Evolutionary conservation across 2,888 invertebrate species (phyloP).

Genomic region (Alloscopus bannaensis): DNA sequence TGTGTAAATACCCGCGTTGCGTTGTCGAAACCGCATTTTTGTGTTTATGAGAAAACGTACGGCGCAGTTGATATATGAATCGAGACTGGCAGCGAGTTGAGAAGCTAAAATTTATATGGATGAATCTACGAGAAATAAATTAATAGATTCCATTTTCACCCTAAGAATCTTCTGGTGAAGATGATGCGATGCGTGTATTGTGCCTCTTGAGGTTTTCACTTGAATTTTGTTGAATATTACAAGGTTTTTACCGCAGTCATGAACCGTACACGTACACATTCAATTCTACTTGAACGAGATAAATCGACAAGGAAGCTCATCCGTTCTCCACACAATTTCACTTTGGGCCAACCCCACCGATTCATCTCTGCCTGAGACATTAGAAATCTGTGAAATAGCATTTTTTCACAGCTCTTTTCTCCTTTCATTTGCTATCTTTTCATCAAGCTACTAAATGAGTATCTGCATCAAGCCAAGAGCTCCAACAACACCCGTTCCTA

Average conservation of each 20-base stretch:
- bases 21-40: background rate
- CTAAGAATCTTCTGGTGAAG: too few species aligned
- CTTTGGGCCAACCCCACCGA: conserved; percentile 50
- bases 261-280: too few species aligned
- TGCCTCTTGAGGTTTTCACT: conserved; percentile 8
- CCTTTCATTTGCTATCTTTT: too few species aligned
- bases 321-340: conserved; percentile 62
- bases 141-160: conserved; percentile 11
- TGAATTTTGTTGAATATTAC: background rate
- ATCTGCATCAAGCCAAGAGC: too few species aligned
- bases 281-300: conserved; percentile 55
- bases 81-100: background rate
- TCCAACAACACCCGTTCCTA: too few species aligned
- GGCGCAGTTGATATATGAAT: background rate
- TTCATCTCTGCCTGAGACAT: conserved; percentile 38
- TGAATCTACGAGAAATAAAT: conserved; percentile 10
- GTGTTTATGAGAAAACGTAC: background rate
- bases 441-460: too few species aligned
- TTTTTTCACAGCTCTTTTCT: background rate
- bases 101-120: conserved; percentile 3
- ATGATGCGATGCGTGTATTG: conserved; percentile 5
- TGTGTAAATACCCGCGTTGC: background rate
- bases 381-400: conserved; percentile 7
- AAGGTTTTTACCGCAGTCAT: too few species aligned
- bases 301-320: conserved; percentile 48